Base-by-base conservation (phyloP, 2,888 invertebrate species). In the Coleophora flavipennella region DNA sequence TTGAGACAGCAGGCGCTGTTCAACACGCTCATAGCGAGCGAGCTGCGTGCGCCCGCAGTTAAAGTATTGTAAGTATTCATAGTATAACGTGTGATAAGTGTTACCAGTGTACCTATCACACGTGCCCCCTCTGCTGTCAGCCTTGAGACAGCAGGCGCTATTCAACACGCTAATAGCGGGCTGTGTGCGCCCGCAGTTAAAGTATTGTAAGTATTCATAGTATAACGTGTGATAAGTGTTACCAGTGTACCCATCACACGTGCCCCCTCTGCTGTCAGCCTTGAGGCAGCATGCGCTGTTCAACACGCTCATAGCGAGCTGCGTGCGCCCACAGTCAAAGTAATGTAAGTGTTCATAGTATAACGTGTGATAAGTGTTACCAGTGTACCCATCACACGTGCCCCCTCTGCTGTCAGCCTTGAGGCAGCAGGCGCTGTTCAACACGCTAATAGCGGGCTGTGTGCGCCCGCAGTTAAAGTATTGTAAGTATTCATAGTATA, bases 381-480 rank as follows among this genome's bases (percentile, higher is more conserved):
- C 36, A 92, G 91, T 45, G 91, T 98, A 41, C 96, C 97, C 97
- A 1, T 91, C 93, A 7, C 95, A 96, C 70, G 95, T 97, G 43
- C 92, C 96, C 35, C 91, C 92, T 63, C 93, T 98, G 53, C 87
- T 98, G 29, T 90, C 90, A 31, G 89, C 91, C 48, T 86, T 98
- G 11, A 87, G 97, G 3, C 95, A 96, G 57, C 97, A 98, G 77
- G 92, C 95, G 29, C 86, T 97, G 11, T 97, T 97, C 80, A 97
- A 97, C 72, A 90, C 94, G 12, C 88, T 97, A 31, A 86, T 98
- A 33, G 87, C 92, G 20, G 96, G 96, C 72, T 97, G 97, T 70
- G 92, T 98, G 36, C 87, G 97, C 25, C 89, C 92, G 1, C 91
- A 92, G 65, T 89, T 91, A 35, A 92, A 91, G 55, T 91, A 92